These are phyloP conservation scores for Myotis davidii DNA, from an alignment of 2,113 vertebrate species.

Conservation along the genomic window DNA sequence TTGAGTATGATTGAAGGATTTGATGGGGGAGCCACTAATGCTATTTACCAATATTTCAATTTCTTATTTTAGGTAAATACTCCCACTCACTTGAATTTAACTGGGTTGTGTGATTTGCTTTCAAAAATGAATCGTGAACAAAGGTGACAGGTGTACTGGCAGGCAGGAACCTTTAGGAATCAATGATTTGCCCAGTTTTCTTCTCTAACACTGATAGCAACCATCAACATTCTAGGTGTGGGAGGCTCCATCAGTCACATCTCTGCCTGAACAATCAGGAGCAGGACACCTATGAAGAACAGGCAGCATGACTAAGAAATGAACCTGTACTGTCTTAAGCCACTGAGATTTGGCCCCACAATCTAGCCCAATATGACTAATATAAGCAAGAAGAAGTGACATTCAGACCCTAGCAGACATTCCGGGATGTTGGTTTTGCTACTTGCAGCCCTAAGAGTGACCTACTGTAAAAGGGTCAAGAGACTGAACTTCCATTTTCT, in stretches of 20 bases:
- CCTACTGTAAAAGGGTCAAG: background rate
- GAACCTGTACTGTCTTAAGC: background rate
- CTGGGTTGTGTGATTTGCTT: background rate
- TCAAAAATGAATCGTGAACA: constrained; percentile 24
- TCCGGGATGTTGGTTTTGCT: background rate
- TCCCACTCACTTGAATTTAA: background rate
- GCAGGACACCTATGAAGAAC: background rate
- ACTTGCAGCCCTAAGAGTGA: background rate
- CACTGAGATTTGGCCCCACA: background rate
- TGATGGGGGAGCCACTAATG: background rate
- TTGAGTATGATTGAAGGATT: background rate
- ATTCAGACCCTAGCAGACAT: background rate
- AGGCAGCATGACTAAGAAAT: background rate
- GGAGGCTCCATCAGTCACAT: background rate
- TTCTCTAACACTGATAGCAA: background rate
- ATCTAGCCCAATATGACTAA: background rate
- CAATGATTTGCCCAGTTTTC: background rate
- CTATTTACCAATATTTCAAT: constrained; percentile 13
- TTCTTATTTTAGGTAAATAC: constrained; percentile 18
- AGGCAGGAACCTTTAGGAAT: background rate
- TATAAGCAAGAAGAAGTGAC: background rate
- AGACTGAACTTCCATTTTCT: background rate
- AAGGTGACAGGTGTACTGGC: background rate
- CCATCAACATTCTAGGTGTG: background rate
- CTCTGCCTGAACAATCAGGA: background rate